These are phyloP conservation scores for Anas platyrhynchos DNA, from an alignment of 2,113 vertebrate species.

Conservation along the genomic window DNA sequence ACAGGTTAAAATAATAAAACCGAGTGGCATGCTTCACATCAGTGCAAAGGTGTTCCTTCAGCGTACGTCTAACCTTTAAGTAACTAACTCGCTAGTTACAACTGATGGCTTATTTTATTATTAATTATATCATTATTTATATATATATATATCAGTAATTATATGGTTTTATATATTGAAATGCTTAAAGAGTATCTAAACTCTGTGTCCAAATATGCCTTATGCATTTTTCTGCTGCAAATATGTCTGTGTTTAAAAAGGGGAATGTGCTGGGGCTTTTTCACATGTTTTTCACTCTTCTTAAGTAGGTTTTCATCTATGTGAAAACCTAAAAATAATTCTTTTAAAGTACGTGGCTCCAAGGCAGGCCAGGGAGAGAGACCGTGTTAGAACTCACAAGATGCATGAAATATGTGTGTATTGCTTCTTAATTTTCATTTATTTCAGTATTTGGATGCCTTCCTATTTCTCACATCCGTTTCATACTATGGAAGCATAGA, in stretches of 20 bases:
- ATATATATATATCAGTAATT: too few species aligned
- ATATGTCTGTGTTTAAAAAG: neutral
- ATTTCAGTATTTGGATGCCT: neutral
- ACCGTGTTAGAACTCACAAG: neutral
- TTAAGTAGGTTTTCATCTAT: neutral
- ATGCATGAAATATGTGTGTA: neutral
- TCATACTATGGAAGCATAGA: neutral
- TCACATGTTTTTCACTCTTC: neutral
- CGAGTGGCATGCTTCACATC: neutral
- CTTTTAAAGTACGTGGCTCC: neutral
- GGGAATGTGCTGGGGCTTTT: rapidly evolving
- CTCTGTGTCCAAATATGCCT: neutral
- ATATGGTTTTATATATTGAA: too few species aligned
- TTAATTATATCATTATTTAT: neutral
- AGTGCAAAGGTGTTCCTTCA: neutral
- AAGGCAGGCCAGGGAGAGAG: neutral
- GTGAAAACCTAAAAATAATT: neutral
- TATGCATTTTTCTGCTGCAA: neutral
- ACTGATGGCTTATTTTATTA: neutral
- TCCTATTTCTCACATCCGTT: neutral
- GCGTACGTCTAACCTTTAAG: neutral
- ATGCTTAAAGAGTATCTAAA: rapidly evolving
- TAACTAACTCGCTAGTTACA: neutral
- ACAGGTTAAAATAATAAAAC: neutral
- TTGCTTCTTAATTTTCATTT: too few species aligned